Conservation (phyloP, 2,888 invertebrate species). For the Cryptus viduatorius region DNA sequence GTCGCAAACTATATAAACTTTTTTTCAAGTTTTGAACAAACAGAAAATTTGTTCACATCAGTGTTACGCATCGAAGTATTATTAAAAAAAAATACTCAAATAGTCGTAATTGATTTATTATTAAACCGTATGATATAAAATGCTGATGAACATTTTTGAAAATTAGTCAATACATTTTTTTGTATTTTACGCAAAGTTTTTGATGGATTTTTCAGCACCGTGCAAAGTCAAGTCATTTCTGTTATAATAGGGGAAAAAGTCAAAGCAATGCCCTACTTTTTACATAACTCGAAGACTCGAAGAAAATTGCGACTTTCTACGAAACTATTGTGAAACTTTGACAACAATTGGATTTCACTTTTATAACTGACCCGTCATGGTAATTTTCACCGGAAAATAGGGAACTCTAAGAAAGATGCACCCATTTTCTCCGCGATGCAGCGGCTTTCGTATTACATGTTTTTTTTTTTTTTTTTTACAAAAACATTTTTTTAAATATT, state of each 20-base stretch:
- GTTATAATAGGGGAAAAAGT: neutral
- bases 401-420: neutral
- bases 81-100: too few species aligned
- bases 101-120: too few species aligned
- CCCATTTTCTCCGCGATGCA: neutral
- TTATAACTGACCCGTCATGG: slow-evolving; percentile 8
- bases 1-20: neutral
- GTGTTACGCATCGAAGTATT: too few species aligned
- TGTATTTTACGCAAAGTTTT: neutral
- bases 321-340: slow-evolving; percentile 5
- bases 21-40: neutral
- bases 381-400: neutral
- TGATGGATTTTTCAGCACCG: neutral
- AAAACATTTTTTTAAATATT: neutral
- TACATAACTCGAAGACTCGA: neutral
- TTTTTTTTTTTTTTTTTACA: neutral
- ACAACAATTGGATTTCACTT: slow-evolving; percentile 3
- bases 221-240: neutral
- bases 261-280: neutral
- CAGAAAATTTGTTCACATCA: too few species aligned
- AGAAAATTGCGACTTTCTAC: slow-evolving; percentile 24
- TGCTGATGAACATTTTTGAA: too few species aligned
- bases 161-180: too few species aligned
- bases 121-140: too few species aligned
- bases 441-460: neutral